These are phyloP conservation scores for Caenorhabditis macrosperma DNA, from an alignment of 2,888 invertebrate species.

Conservation along the genomic window DNA sequence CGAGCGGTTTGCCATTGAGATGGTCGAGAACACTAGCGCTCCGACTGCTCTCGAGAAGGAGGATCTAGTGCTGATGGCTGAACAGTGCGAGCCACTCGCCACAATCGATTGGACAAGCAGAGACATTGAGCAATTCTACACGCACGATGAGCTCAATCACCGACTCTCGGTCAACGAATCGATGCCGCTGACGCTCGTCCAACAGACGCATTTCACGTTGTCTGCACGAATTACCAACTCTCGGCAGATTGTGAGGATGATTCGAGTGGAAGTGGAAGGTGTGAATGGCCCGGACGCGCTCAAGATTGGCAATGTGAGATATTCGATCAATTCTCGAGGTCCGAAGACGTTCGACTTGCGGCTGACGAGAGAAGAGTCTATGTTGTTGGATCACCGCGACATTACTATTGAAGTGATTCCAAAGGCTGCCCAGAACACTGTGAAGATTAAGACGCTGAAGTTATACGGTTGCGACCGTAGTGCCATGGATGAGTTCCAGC, in stretches of 20 bases:
- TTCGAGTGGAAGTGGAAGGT: slow-evolving; percentile 63
- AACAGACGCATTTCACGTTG: slow-evolving; percentile 41
- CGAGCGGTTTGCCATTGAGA: slow-evolving; percentile 42
- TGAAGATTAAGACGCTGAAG: slow-evolving; percentile 26
- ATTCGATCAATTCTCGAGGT: slow-evolving; percentile 3
- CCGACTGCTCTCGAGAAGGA: slow-evolving; percentile 15
- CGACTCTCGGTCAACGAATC: slow-evolving; percentile 13
- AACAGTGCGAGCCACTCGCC: slow-evolving; percentile 44
- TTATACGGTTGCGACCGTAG: slow-evolving; percentile 42
- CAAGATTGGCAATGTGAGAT: slow-evolving; percentile 9
- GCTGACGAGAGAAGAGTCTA: slow-evolving; percentile 43
- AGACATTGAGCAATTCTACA: slow-evolving; percentile 60
- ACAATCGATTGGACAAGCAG: slow-evolving; percentile 52
- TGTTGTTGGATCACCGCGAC: slow-evolving; percentile 23
- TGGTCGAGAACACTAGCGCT: not conserved
- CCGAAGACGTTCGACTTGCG: slow-evolving; percentile 56
- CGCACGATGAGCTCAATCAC: slow-evolving; percentile 50
- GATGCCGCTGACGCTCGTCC: slow-evolving; percentile 28
- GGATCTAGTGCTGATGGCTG: slow-evolving; percentile 59
- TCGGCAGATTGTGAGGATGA: slow-evolving; percentile 52
- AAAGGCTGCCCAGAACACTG: not conserved
- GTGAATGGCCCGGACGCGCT: slow-evolving; percentile 31
- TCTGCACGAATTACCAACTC: slow-evolving; percentile 46
- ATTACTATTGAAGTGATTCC: slow-evolving; percentile 30
- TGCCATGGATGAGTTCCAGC: slow-evolving; percentile 53